phyloP scores from a whole-genome alignment of 2,797 vertebrate species.

The Etheostoma nigrum region DNA sequence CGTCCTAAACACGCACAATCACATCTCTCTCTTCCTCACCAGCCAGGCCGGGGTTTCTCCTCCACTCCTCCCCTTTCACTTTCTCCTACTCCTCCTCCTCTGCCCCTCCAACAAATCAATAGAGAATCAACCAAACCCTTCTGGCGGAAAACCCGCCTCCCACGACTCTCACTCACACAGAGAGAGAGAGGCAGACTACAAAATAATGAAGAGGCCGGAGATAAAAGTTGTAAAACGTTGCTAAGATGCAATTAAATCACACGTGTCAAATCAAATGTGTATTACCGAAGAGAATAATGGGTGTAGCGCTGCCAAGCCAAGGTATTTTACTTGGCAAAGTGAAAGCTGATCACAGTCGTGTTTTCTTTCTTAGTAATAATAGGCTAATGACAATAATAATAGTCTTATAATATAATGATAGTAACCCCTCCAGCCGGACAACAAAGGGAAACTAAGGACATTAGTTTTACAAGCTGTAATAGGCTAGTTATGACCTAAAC shows the following conservation, averaged over 20 bases:
- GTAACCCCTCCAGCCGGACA: background rate
- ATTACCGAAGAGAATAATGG: conserved; percentile 16
- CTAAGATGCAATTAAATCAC: conserved; percentile 42
- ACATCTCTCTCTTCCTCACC: conserved; percentile 63
- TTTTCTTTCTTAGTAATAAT: background rate
- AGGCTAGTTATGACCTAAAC: too few relatives aligned
- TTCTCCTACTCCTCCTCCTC: conserved; percentile 54
- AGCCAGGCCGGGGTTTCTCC: conserved; percentile 53
- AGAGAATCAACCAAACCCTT: conserved; percentile 85
- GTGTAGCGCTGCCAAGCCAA: conserved; percentile 19
- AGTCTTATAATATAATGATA: too few relatives aligned
- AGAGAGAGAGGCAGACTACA: conserved; percentile 4
- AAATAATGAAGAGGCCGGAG: conserved; percentile 35
- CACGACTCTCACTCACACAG: conserved; percentile 11
- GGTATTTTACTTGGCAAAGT: conserved; percentile 10
- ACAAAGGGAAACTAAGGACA: background rate
- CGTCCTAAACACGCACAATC: conserved; percentile 72
- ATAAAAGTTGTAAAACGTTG: conserved; percentile 60
- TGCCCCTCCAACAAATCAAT: conserved; percentile 84
- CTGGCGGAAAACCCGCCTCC: conserved; percentile 85
- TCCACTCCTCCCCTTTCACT: conserved; percentile 56
- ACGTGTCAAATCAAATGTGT: background rate
- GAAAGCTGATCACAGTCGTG: background rate
- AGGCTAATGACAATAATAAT: background rate
- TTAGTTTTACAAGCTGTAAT: too few relatives aligned